Evolutionary conservation across 2,797 vertebrate genomes (phyloP), one percentile per base, ranked within the genome.

Genomic region (Denticeps clupeoides): DNA sequence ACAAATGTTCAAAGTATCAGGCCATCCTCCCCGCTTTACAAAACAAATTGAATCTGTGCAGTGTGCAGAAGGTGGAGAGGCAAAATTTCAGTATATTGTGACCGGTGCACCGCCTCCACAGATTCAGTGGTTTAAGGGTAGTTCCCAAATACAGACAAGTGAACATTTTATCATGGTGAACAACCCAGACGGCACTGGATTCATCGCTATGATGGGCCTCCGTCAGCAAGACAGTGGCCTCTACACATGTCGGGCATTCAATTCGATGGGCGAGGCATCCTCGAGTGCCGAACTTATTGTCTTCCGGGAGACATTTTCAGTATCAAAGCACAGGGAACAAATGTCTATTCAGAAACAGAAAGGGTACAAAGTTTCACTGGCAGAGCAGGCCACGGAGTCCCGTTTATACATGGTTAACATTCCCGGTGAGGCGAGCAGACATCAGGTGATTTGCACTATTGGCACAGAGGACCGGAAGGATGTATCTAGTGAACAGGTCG

Each of bases 81-180:
- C 82, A 22, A 40, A 68, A 46, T 91, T 94, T 63, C 73, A 77
- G 18, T 92, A 89, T 62, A 60, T 55, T 1, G 73, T 81, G 8
- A 41, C 49, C 21, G 90, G 89, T 7, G 70, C 82, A 22, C 91
- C 87, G 1, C 4, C 53, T 4, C 87, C 90, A 2, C 58, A 71
- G 1, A 62, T 93, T 28, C 75, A 71, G n/a, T 91, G 93, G 90
- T 87, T 87, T 70, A 89, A 71, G 55, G 87, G 80, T n/a, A 75
- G 63, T 1, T 51, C 72, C 47, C 78, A 77, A 57, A 76, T 94
- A 54, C 78, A 75, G 49, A 67, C 86, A 0, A 77, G 64, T 31
- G 70, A 59, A 0, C 77, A 59, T 35, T 81, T 35, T 35, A 74
- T 76, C n/a, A 41, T 90, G 24, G 67, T 67, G 49, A 70, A 80